These are phyloP conservation scores for Meloidogyne chitwoodi DNA, from an alignment of 1,140 invertebrate species.

Conservation along the genomic window DNA sequence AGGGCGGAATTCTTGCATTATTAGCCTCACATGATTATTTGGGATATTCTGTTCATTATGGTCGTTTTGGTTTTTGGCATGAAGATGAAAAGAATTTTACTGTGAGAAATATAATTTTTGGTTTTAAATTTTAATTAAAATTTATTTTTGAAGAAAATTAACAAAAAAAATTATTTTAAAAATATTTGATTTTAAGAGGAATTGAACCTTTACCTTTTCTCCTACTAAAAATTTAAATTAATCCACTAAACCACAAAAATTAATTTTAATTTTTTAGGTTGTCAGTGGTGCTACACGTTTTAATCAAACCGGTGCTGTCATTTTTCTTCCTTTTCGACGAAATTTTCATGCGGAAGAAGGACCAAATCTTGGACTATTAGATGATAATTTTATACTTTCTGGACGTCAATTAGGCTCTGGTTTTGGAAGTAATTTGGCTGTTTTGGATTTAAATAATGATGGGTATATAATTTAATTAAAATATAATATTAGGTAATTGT, in stretches of 20 bases:
- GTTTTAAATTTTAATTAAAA: too few species aligned
- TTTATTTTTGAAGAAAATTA: too few species aligned
- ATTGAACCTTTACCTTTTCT: too few species aligned
- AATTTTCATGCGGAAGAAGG: conserved; percentile 40
- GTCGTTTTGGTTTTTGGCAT: conserved; percentile 53
- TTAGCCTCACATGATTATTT: conserved; percentile 52
- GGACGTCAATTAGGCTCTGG: conserved; percentile 55
- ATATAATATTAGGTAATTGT: not conserved
- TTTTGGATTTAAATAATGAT: conserved; percentile 56
- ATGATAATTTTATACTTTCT: conserved; percentile 42
- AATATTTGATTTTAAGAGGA: too few species aligned
- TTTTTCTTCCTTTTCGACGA: conserved; percentile 51
- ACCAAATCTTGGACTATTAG: conserved; percentile 32
- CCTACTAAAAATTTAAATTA: too few species aligned
- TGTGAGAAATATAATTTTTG: not conserved
- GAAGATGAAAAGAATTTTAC: not conserved
- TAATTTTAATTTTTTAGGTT: conserved; percentile 40
- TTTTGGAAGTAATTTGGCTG: conserved; percentile 51
- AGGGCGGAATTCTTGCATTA: conserved; percentile 36
- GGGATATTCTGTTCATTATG: conserved; percentile 54
- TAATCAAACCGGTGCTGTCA: conserved; percentile 49
- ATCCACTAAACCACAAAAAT: not conserved
- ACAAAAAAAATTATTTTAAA: too few species aligned
- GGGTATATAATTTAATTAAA: conserved; percentile 32
- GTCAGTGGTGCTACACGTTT: conserved; percentile 54